Evolutionary conservation across 2,797 vertebrate genomes (phyloP).

Genomic region (Gymnopithys bicolor): DNA sequence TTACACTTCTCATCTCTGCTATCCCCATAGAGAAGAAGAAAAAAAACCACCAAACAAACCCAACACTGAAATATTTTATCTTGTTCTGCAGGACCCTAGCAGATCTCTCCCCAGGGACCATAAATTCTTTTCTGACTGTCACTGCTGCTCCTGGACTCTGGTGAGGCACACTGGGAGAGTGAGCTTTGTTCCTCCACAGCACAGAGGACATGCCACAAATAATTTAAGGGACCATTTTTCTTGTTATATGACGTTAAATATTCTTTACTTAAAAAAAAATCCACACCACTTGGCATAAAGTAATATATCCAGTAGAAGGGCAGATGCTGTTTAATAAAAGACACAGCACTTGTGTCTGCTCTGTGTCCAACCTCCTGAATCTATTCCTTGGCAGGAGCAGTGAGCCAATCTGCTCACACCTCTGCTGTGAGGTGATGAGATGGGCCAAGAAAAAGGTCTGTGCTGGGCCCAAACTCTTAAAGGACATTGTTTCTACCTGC

Average conservation of each 20-base stretch:
- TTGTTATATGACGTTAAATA: slow-evolving; percentile 53
- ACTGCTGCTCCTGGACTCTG: slow-evolving; percentile 11
- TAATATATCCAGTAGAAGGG: slow-evolving; percentile 58
- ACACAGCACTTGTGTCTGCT: slow-evolving; percentile 5
- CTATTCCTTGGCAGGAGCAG: not conserved
- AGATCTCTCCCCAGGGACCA: slow-evolving; percentile 33
- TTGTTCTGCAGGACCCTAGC: slow-evolving; percentile 36
- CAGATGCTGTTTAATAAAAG: slow-evolving; percentile 66
- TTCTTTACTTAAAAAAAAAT: slow-evolving; percentile 51
- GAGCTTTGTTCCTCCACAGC: slow-evolving; percentile 47
- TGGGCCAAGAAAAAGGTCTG: not conserved
- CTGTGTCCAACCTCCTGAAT: slow-evolving; percentile 25
- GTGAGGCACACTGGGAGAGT: not conserved
- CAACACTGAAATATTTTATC: slow-evolving; percentile 50
- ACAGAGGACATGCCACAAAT: slow-evolving; percentile 61
- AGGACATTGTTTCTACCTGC: not conserved
- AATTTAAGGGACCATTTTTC: slow-evolving; percentile 64
- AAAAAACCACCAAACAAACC: not conserved
- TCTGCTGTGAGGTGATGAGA: not conserved
- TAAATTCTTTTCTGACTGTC: slow-evolving; percentile 56
- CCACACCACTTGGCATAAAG: slow-evolving; percentile 37
- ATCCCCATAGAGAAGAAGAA: not conserved
- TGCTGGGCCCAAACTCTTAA: not conserved
- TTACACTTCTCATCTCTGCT: not conserved
- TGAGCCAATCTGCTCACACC: not conserved